Evolutionary conservation across 1,140 invertebrate species (phyloP), one percentile per base, ranked within the genome.

Genomic region (Trachelipus rathkii): DNA sequence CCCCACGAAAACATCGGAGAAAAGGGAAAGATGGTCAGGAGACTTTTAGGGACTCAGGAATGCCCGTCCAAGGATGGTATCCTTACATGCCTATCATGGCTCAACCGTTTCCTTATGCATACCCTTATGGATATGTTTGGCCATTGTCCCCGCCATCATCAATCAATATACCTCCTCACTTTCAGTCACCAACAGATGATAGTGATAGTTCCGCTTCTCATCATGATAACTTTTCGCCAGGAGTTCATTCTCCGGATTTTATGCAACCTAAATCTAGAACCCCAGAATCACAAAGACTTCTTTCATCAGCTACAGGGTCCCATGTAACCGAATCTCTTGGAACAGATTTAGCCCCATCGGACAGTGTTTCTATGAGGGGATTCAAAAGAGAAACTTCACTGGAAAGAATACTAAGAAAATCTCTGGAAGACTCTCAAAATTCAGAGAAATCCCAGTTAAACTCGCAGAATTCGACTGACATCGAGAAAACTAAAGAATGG

Each of bases 81-180:
- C 79, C 79, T 10, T 81, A 81, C 45, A 76, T 81, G 72, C 75
- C 74, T 9, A 76, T 60, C 70, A 73, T 77, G 72, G 75, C 77
- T 8, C 78, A 81, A 45, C 75, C 79, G 7, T 78, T 73, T 21
- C 77, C 79, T 7, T 78, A 81, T 60, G 77, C 77, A 10, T 81
- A 81, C 53, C 78, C 77, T 21, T 74, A 78, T 24, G 75, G 72
- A 13, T 81, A 75, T 72, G 45, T 78, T 75, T 75, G 77, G 75
- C 74, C 74, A 15, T n/a, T 71, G 0, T 44, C 71, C 33, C 60
- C 45, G 33, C 74, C 74, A 5, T 53, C 74, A 19, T 13, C 71
- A 7, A 23, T 24, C 70, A 71, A 10, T n/a, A 13, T 11, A n/a
- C 70, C 77, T 10, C n/a, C 74, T 19, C 73, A 74, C 11, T 60